These are phyloP conservation scores for Aix galericulata DNA, from an alignment of 2,113 vertebrate genomes.

Conservation along the genomic window DNA sequence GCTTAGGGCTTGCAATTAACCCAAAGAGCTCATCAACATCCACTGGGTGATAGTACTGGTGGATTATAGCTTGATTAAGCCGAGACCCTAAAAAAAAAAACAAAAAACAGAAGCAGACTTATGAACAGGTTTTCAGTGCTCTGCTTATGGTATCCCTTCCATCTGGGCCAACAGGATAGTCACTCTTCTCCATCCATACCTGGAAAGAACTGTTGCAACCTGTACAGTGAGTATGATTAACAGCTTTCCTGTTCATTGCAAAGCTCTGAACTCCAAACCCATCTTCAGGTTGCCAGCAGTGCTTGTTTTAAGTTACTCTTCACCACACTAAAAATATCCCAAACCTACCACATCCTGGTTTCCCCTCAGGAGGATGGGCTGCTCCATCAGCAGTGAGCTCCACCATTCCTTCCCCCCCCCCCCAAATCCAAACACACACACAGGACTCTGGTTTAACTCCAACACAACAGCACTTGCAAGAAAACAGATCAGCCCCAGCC, in stretches of 20 bases:
- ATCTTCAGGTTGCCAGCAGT: background rate
- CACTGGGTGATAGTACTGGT: slow-evolving; percentile 88
- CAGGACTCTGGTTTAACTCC: background rate
- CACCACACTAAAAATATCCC: accelerated
- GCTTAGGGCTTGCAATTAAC: slow-evolving; percentile 76
- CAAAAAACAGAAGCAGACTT: background rate
- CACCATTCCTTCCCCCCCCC: accelerated
- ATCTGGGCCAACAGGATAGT: too few species aligned
- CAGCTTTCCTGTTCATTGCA: background rate
- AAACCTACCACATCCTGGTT: accelerated
- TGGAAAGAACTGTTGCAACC: background rate
- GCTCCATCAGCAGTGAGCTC: accelerated
- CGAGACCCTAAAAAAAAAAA: slow-evolving; percentile 71
- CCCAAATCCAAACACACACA: accelerated
- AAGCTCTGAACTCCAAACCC: background rate
- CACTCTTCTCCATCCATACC: accelerated
- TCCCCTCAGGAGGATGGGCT: too few species aligned
- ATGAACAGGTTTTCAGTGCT: too few species aligned
- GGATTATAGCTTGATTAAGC: slow-evolving; percentile 82
- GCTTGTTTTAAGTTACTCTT: background rate
- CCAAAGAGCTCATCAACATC: slow-evolving; percentile 82
- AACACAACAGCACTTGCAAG: background rate
- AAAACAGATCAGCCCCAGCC: background rate
- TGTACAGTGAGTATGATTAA: accelerated
- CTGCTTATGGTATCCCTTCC: background rate